Evolutionary conservation across 2,797 vertebrate species (phyloP).

Genomic region (Remorina albescens): DNA sequence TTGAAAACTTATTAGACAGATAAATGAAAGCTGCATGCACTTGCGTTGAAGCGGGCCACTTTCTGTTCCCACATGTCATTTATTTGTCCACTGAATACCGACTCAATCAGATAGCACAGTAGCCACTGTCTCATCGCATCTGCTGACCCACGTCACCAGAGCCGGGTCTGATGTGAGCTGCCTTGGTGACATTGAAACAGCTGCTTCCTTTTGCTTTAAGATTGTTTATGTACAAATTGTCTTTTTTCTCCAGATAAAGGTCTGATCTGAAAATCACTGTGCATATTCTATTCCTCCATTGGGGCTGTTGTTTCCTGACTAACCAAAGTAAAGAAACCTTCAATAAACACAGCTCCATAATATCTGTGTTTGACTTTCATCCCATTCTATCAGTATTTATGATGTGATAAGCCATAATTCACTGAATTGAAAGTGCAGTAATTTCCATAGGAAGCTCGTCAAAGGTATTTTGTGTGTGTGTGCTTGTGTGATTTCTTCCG

Average conservation of each 20-base stretch:
- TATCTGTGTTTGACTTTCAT: conserved; percentile 17
- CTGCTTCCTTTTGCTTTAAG: conserved; percentile 26
- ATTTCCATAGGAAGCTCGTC: conserved; percentile 7
- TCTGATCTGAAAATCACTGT: conserved; percentile 14
- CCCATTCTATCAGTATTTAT: neutral
- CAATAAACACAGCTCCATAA: too few relatives aligned
- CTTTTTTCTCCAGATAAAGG: conserved; percentile 18
- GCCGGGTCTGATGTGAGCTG: conserved; percentile 12
- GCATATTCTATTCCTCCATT: neutral
- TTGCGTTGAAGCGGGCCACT: conserved; percentile 26
- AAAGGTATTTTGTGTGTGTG: neutral
- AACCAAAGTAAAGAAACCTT: conserved; percentile 10
- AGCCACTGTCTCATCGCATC: conserved; percentile 55
- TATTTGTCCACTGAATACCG: conserved; percentile 58
- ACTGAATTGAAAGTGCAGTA: neutral
- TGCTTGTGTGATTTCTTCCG: conserved; percentile 22
- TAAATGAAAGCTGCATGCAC: conserved; percentile 57
- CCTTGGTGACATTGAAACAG: conserved; percentile 10
- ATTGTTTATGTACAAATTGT: conserved; percentile 38
- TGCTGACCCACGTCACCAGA: conserved; percentile 45
- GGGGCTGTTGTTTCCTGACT: conserved; percentile 11
- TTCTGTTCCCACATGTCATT: conserved; percentile 55
- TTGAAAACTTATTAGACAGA: conserved; percentile 73
- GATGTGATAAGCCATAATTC: too few relatives aligned
- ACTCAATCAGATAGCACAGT: conserved; percentile 69